Percentiles rank a stretch among this genome's conserved stretches.
phyloP scores from a whole-genome alignment of 2,888 invertebrate species.

The Patella caerulea region DNA sequence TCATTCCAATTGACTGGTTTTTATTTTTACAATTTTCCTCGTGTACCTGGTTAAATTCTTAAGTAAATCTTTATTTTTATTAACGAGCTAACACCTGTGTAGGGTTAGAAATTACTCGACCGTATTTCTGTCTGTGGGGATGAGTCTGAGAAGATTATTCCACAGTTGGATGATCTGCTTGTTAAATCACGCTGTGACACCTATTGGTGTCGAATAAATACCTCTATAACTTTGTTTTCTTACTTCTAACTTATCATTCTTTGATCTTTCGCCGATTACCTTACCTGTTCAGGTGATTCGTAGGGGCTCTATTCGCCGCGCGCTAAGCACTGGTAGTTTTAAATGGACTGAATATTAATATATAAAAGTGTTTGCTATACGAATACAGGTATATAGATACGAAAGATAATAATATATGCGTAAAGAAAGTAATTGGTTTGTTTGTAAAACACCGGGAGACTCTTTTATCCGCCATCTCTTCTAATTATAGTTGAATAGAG shows the following conservation, averaged over 20 bases:
- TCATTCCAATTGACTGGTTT: constrained; percentile 29
- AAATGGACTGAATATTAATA: constrained; percentile 22
- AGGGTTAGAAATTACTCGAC: neutral
- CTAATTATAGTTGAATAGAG: constrained; percentile 13
- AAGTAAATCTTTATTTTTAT: neutral
- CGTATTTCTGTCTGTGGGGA: neutral
- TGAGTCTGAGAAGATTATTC: constrained; percentile 21
- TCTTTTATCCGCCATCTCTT: constrained; percentile 13
- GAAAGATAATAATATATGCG: neutral
- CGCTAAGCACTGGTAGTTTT: neutral
- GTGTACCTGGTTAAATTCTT: constrained; percentile 3
- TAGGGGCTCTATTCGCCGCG: too few relatives aligned
- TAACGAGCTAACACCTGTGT: neutral
- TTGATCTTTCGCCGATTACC: neutral
- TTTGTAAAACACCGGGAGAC: constrained; percentile 19
- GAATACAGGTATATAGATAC: constrained; percentile 16
- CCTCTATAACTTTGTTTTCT: too few relatives aligned
- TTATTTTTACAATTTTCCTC: constrained; percentile 28
- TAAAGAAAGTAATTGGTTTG: constrained; percentile 27
- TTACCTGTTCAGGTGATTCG: neutral
- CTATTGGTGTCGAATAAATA: too few relatives aligned
- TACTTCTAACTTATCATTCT: neutral
- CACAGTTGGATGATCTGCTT: constrained; percentile 18
- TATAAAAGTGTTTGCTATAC: constrained; percentile 11
- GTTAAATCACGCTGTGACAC: too few relatives aligned